These are phyloP conservation scores for Siderastrea radians DNA, from an alignment of 92 coral and sea anemone species.

Conservation along the genomic window DNA sequence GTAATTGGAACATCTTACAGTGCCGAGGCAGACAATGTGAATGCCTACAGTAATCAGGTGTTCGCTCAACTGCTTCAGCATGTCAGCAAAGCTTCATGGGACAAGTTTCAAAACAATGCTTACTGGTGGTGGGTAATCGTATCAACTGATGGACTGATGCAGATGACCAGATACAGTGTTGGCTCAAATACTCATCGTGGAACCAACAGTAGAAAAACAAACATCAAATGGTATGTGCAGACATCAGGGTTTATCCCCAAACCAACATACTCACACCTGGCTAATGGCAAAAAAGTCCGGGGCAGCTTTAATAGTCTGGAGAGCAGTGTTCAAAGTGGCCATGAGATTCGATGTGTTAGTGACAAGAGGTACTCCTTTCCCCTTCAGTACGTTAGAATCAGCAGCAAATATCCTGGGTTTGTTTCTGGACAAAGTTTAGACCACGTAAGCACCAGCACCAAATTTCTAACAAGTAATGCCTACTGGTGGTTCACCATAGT, in stretches of 20 bases:
- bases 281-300: slow-evolving; percentile 54
- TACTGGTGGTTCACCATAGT: slow-evolving; percentile 82
- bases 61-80: slow-evolving; percentile 32
- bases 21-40: slow-evolving; percentile 74
- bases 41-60: slow-evolving; percentile 39
- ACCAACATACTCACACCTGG: slow-evolving; percentile 67
- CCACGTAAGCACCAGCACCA: slow-evolving; percentile 59
- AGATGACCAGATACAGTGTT: slow-evolving; percentile 74
- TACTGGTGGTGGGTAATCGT: slow-evolving; percentile 68
- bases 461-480: slow-evolving; percentile 58
- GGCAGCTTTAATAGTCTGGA: slow-evolving; percentile 61
- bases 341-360: slow-evolving; percentile 75
- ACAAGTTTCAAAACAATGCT: too few relatives aligned
- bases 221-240: slow-evolving; percentile 75
- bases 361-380: slow-evolving; percentile 46
- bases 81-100: slow-evolving; percentile 56
- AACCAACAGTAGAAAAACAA: slow-evolving; percentile 17
- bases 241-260: slow-evolving; percentile 31
- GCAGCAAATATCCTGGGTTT: not conserved
- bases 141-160: slow-evolving; percentile 46
- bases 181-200: slow-evolving; percentile 67
- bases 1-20: slow-evolving; percentile 37
- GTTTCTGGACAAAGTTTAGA: slow-evolving; percentile 75
- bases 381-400: slow-evolving; percentile 57
- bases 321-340: slow-evolving; percentile 58